Evolutionary conservation across 1,140 invertebrate species (phyloP).

Genomic region (Doryteuthis pealeii): DNA sequence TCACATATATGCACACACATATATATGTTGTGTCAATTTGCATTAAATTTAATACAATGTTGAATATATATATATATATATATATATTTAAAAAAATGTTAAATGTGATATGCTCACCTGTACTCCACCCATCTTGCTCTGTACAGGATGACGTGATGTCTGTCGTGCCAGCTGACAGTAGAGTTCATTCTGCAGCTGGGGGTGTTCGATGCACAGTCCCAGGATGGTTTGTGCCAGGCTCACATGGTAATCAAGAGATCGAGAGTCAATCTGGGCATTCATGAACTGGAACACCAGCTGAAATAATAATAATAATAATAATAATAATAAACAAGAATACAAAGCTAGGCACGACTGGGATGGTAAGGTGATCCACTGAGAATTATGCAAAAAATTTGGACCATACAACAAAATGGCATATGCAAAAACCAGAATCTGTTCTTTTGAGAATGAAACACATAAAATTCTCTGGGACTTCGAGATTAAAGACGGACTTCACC

Average conservation of each 20-base stretch:
- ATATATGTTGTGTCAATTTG: not conserved
- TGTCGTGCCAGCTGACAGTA: slow-evolving; percentile 89
- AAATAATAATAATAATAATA: slow-evolving; percentile 38
- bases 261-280: slow-evolving; percentile 89
- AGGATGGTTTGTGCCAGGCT: slow-evolving; percentile 91
- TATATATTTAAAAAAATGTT: too few relatives aligned
- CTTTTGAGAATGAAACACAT: too few relatives aligned
- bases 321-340: too few relatives aligned
- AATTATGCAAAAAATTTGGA: too few relatives aligned
- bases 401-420: too few relatives aligned
- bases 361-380: too few relatives aligned
- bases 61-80: not conserved
- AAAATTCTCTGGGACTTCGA: too few relatives aligned
- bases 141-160: slow-evolving; percentile 79
- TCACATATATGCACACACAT: not conserved
- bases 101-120: slow-evolving; percentile 46
- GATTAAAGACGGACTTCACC: too few relatives aligned
- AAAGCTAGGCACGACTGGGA: too few relatives aligned
- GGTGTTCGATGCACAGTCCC: slow-evolving; percentile 83
- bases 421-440: too few relatives aligned
- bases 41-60: not conserved
- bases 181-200: slow-evolving; percentile 88
- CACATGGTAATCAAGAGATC: slow-evolving; percentile 94
- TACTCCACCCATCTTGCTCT: slow-evolving; percentile 64
- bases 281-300: slow-evolving; percentile 92